These are phyloP conservation scores for Macroramphosus scolopax DNA, from an alignment of 2,797 vertebrate species.

Conservation along the genomic window DNA sequence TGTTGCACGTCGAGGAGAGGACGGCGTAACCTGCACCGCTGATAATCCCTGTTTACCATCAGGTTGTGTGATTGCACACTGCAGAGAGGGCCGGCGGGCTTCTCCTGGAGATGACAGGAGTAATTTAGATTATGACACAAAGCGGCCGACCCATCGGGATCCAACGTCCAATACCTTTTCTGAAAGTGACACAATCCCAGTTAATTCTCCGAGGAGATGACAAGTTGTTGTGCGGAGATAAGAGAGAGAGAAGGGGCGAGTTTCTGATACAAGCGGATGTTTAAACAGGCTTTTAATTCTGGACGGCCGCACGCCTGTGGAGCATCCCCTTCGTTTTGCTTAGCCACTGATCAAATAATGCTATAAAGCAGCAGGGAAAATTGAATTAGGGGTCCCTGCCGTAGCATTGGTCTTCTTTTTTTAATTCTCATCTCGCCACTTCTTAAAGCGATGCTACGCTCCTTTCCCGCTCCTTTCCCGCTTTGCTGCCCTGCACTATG, in stretches of 20 bases:
- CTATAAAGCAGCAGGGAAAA: constrained; percentile 61
- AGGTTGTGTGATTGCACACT: constrained; percentile 1
- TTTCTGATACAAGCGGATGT: constrained; percentile 45
- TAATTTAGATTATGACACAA: constrained; percentile 24
- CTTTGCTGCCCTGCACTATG: constrained; percentile 11
- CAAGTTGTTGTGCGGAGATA: constrained; percentile 25
- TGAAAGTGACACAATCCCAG: constrained; percentile 32
- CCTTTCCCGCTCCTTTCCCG: constrained; percentile 35
- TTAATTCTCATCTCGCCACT: constrained; percentile 26
- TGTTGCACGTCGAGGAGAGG: constrained; percentile 23
- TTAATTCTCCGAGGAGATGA: constrained; percentile 42
- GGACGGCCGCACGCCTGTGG: constrained; percentile 37
- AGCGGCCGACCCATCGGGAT: constrained; percentile 15
- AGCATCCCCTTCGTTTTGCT: constrained; percentile 49
- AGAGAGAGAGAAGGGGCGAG: constrained; percentile 15
- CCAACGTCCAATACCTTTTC: constrained; percentile 22
- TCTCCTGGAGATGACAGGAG: constrained; percentile 11
- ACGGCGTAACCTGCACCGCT: constrained; percentile 4
- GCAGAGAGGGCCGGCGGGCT: constrained; percentile 12
- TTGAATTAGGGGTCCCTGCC: constrained; percentile 58
- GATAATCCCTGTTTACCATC: constrained; percentile 40
- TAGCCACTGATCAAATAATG: constrained; percentile 65
- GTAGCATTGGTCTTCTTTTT: constrained; percentile 19
- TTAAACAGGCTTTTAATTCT: constrained; percentile 66
- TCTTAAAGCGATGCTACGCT: constrained; percentile 39